Percentiles rank a stretch among this genome's conserved stretches.
These are phyloP conservation scores for Lapara coniferarum DNA, from an alignment of 2,888 invertebrate genomes.

Conservation along the genomic window DNA sequence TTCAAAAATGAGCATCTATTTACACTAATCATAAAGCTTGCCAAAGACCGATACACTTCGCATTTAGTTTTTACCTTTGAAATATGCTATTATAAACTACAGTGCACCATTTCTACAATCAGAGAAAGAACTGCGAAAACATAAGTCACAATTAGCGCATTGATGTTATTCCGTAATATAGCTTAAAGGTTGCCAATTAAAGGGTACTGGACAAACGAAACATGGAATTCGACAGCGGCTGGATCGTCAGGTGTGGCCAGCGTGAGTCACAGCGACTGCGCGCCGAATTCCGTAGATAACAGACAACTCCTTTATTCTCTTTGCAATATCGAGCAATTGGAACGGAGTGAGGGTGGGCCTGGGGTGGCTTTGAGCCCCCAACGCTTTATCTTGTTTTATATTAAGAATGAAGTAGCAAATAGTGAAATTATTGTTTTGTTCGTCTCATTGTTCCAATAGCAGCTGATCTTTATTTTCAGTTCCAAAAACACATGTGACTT, in stretches of 20 bases:
- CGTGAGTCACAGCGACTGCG: constrained; percentile 69
- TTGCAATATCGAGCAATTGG: constrained; percentile 62
- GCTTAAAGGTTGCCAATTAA: constrained; percentile 51
- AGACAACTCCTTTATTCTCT: constrained; percentile 73
- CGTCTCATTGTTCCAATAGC: too few relatives aligned
- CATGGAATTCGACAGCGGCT: constrained; percentile 70
- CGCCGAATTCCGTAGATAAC: constrained; percentile 78
- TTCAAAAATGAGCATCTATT: too few relatives aligned
- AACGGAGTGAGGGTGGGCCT: background rate
- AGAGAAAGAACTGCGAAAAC: constrained; percentile 28
- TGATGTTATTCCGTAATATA: constrained; percentile 12
- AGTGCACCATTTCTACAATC: background rate
- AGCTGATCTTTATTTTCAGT: too few relatives aligned
- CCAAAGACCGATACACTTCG: too few relatives aligned
- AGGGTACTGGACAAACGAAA: constrained; percentile 50
- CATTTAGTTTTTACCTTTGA: too few relatives aligned
- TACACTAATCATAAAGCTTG: too few relatives aligned
- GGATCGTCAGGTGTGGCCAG: constrained; percentile 78
- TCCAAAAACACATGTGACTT: too few relatives aligned
- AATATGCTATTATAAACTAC: background rate
- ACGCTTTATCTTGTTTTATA: background rate
- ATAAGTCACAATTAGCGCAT: constrained; percentile 22
- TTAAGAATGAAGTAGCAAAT: too few relatives aligned
- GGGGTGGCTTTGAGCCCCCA: background rate
- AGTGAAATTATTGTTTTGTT: too few relatives aligned